Conservation (phyloP, 2,113 vertebrate genomes). For the Butastur rufipennis region DNA sequence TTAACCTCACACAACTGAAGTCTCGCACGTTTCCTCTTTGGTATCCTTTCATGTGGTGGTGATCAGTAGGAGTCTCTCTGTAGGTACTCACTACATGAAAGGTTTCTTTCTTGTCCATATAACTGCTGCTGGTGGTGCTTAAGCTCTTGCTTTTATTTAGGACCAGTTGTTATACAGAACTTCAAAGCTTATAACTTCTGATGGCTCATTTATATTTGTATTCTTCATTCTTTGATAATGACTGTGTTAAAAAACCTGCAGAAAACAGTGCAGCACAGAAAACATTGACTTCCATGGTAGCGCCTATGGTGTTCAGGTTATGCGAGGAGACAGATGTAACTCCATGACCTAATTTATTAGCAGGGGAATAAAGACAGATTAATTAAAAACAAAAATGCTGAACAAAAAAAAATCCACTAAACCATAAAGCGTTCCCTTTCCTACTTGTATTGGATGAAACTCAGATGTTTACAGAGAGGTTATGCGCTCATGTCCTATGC, state of each 20-base stretch:
- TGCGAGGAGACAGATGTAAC: background rate
- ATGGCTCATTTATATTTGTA: background rate
- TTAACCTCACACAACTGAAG: background rate
- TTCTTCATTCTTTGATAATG: background rate
- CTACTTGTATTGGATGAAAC: background rate
- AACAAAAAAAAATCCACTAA: background rate
- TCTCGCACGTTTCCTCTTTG: constrained; percentile 5
- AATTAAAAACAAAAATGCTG: background rate
- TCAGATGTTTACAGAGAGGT: background rate
- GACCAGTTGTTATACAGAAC: background rate
- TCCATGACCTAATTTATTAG: background rate
- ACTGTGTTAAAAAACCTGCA: background rate
- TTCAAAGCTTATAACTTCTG: constrained; percentile 30
- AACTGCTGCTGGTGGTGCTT: background rate
- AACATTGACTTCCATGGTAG: background rate
- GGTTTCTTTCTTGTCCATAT: constrained; percentile 9
- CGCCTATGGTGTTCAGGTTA: background rate
- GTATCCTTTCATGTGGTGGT: constrained; percentile 21
- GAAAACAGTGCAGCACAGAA: background rate
- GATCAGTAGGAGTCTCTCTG: background rate
- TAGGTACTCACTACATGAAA: constrained; percentile 18
- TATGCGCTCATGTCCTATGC: background rate
- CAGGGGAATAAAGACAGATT: background rate
- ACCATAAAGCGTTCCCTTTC: background rate
- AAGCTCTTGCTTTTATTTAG: background rate